Conservation (phyloP, 23 tunicate genomes). For the Ciona savignyi region DNA sequence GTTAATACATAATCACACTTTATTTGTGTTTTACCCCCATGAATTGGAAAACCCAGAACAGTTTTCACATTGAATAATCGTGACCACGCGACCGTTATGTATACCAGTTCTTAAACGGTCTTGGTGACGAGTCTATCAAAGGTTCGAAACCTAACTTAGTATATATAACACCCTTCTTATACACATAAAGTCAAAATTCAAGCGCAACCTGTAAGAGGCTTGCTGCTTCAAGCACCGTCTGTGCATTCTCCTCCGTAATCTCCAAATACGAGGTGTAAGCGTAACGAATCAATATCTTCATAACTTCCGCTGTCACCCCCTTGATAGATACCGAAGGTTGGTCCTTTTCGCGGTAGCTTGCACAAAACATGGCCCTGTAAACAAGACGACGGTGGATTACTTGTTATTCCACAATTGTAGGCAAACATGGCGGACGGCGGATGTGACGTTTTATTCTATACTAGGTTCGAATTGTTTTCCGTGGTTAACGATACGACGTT, state of each 20-base stretch:
- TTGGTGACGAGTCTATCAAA: too few species aligned
- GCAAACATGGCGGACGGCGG: too few species aligned
- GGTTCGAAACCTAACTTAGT: too few species aligned
- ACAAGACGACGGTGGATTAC: too few species aligned
- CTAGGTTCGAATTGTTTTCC: too few species aligned
- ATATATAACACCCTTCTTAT: background rate
- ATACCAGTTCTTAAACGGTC: too few species aligned
- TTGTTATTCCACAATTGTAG: too few species aligned
- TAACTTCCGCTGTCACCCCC: constrained; percentile 32
- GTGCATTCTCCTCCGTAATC: constrained; percentile 33
- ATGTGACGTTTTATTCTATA: too few species aligned
- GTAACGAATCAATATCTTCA: constrained; percentile 53
- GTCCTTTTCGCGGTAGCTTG: constrained; percentile 39
- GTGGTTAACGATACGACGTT: too few species aligned
- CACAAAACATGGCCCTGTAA: constrained; percentile 74
- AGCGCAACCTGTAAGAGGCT: constrained; percentile 52
- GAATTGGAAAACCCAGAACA: background rate
- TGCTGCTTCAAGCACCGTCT: constrained; percentile 56
- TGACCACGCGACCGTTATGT: too few species aligned
- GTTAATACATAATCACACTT: background rate
- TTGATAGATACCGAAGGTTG: constrained; percentile 29
- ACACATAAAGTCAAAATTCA: too few species aligned
- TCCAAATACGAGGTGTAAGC: constrained; percentile 66
- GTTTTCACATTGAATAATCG: too few species aligned
- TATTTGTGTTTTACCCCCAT: background rate